These are phyloP conservation scores for Passer domesticus DNA, from an alignment of 2,113 vertebrate genomes.

Conservation along the genomic window DNA sequence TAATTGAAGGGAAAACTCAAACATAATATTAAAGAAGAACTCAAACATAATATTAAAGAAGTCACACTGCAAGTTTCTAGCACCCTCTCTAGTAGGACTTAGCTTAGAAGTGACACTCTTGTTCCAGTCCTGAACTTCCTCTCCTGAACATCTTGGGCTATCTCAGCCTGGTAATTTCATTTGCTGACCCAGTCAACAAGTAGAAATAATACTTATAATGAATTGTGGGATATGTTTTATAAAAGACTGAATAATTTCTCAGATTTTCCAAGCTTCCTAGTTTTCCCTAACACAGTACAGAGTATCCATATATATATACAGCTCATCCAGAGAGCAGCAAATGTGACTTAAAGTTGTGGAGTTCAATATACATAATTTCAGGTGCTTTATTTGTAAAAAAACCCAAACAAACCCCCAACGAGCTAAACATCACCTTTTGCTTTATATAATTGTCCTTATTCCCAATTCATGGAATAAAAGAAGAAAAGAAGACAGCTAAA, in stretches of 20 bases:
- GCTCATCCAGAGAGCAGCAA: neutral
- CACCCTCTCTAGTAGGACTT: neutral
- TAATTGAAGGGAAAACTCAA: neutral
- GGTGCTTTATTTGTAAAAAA: neutral
- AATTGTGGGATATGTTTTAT: neutral
- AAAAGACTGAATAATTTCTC: neutral
- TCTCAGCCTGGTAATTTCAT: neutral
- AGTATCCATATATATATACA: neutral
- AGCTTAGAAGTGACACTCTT: neutral
- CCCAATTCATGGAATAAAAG: neutral
- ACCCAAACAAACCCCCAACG: rapidly evolving
- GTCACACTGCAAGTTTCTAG: neutral
- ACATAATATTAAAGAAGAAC: neutral
- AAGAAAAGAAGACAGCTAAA: neutral
- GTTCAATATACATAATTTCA: neutral
- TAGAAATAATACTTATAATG: neutral
- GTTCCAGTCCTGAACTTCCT: neutral
- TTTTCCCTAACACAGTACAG: neutral
- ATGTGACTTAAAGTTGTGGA: neutral
- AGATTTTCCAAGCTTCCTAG: neutral
- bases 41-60: neutral
- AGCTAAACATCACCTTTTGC: neutral
- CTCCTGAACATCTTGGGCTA: neutral
- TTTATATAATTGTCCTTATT: neutral
- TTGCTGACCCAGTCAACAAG: neutral